Percentiles rank a stretch among this genome's conserved stretches.
These are phyloP conservation scores for Furcula furcula DNA, from an alignment of 2,888 invertebrate genomes.

Conservation along the genomic window DNA sequence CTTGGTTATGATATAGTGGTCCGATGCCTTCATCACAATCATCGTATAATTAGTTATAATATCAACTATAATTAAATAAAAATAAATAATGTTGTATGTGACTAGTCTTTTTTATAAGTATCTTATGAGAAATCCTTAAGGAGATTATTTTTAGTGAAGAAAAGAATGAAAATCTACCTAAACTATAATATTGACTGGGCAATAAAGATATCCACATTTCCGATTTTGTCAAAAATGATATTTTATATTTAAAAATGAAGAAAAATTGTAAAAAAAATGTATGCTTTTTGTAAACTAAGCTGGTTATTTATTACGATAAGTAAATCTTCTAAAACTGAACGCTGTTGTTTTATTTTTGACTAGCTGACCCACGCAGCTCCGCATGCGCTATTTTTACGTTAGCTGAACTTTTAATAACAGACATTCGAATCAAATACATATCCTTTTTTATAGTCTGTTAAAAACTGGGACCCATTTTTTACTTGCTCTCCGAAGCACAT, in stretches of 20 bases:
- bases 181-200: slow-evolving; percentile 25
- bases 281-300: slow-evolving; percentile 73
- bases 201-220: slow-evolving; percentile 37
- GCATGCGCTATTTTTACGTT: too few species aligned
- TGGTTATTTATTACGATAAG: slow-evolving; percentile 77
- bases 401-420: too few species aligned
- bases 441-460: too few species aligned
- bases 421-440: too few species aligned
- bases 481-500: too few species aligned
- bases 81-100: slow-evolving; percentile 46
- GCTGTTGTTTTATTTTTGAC: slow-evolving; percentile 47
- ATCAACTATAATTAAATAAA: slow-evolving; percentile 9
- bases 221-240: slow-evolving; percentile 39
- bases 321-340: slow-evolving; percentile 65
- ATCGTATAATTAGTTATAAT: slow-evolving; percentile 28
- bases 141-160: slow-evolving; percentile 16
- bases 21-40: slow-evolving; percentile 6
- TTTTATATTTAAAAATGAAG: slow-evolving; percentile 44
- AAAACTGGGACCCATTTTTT: too few species aligned
- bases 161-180: slow-evolving; percentile 9
- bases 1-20: slow-evolving; percentile 13
- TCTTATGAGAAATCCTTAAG: slow-evolving; percentile 3
- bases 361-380: too few species aligned
- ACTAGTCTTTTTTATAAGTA: slow-evolving; percentile 48
- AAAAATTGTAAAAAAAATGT: slow-evolving; percentile 41